Percentiles rank a stretch among this genome's conserved stretches.
Conservation (phyloP, 2,888 invertebrate species). For the Calameuta pallipes region DNA sequence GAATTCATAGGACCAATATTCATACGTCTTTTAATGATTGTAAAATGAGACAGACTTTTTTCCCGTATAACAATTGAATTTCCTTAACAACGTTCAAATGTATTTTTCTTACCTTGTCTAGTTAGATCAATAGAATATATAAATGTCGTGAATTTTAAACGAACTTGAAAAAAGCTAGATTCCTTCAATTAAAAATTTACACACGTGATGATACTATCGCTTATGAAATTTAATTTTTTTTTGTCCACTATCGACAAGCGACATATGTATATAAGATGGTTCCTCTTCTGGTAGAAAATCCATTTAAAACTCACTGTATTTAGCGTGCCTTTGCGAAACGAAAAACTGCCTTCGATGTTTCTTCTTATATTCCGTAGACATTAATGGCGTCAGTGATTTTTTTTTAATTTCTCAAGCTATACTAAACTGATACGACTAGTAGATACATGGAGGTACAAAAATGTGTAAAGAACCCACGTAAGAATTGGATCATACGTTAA, state of each 20-base stretch:
- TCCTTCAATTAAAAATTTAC: background rate
- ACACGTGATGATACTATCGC: background rate
- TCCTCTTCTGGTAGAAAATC: conserved; percentile 24
- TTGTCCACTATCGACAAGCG: background rate
- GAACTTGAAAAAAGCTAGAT: background rate
- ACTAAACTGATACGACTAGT: background rate
- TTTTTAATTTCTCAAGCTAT: background rate
- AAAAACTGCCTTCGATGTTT: conserved; percentile 35
- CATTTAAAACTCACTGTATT: conserved; percentile 17
- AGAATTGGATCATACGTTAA: background rate
- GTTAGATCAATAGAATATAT: background rate
- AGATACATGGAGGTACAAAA: background rate
- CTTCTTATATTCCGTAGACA: background rate
- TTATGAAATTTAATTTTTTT: background rate
- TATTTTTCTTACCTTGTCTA: conserved; percentile 54
- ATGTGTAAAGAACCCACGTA: background rate
- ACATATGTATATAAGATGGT: background rate
- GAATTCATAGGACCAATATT: conserved; percentile 41
- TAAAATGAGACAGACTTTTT: conserved; percentile 25
- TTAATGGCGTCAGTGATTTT: background rate
- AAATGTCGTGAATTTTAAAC: conserved; percentile 1
- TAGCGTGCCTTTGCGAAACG: conserved; percentile 39
- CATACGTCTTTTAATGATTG: background rate
- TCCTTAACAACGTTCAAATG: conserved; percentile 39
- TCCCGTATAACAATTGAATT: conserved; percentile 35